These are phyloP conservation scores for Tuta absoluta DNA, from an alignment of 2,888 invertebrate species.

Conservation along the genomic window DNA sequence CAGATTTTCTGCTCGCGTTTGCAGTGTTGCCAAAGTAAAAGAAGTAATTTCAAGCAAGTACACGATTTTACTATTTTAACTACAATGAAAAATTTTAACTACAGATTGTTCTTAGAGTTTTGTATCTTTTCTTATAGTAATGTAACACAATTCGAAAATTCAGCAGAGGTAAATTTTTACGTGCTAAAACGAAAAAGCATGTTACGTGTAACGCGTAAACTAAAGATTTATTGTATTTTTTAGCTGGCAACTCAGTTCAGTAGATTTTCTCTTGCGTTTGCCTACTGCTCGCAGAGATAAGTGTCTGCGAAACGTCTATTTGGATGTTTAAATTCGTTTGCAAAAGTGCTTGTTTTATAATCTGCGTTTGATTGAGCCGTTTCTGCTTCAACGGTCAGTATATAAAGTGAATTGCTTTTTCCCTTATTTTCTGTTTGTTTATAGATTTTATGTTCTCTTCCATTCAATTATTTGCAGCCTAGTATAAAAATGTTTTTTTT, in stretches of 20 bases:
- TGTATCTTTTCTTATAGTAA: no score
- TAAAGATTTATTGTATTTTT: not conserved
- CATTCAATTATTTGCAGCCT: no score
- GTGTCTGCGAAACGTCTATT: conserved; percentile 23
- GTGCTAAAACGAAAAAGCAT: no score
- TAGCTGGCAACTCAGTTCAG: not conserved
- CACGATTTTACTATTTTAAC: no score
- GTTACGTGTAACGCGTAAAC: not conserved
- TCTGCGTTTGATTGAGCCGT: not conserved
- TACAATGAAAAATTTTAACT: no score
- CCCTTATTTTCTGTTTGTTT: no score
- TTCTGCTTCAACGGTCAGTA: conserved; percentile 1
- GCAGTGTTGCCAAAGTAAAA: not conserved
- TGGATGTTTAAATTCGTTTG: conserved; percentile 9
- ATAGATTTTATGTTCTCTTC: no score
- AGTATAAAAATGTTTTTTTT: no score
- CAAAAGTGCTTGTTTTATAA: conserved; percentile 15
- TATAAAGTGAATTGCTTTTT: conserved; percentile 3
- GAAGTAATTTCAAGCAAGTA: not conserved
- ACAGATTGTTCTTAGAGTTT: no score
- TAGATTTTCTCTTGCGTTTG: not conserved
- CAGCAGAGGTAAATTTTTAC: no score
- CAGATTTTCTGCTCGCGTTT: conserved; percentile 28
- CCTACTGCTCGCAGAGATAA: conserved; percentile 16
- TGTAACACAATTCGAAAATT: no score